These are phyloP conservation scores for Pyrgilauda ruficollis DNA, from an alignment of 2,113 vertebrate species.

Conservation along the genomic window DNA sequence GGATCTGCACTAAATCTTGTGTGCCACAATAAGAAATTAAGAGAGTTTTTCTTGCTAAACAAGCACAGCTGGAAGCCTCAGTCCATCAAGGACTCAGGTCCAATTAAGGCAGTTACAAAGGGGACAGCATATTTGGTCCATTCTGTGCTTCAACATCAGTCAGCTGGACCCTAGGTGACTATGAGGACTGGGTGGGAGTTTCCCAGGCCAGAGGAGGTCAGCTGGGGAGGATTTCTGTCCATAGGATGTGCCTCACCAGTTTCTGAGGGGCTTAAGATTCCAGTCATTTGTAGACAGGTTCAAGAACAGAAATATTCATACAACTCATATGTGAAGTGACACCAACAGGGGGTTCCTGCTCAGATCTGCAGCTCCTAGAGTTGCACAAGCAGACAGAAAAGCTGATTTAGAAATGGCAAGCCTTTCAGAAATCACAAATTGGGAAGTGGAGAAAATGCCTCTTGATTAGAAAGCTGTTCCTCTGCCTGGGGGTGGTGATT, in stretches of 20 bases:
- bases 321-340: background rate
- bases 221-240: background rate
- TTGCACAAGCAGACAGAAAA: background rate
- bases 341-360: background rate
- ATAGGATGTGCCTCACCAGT: rapidly evolving
- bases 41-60: conserved; percentile 48
- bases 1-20: conserved; percentile 68
- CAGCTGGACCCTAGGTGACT: background rate
- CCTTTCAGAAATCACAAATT: background rate
- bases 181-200: background rate
- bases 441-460: background rate
- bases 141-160: background rate
- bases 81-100: background rate
- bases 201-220: background rate
- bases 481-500: background rate
- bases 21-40: conserved; percentile 68
- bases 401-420: background rate
- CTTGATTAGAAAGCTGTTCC: background rate
- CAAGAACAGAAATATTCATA: background rate
- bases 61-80: background rate
- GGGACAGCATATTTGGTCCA: rapidly evolving
- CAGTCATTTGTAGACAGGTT: rapidly evolving
- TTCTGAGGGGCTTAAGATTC: background rate
- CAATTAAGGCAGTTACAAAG: background rate
- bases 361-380: background rate